Base-by-base conservation (phyloP, 2,113 vertebrate species). In the Callaeas wilsoni region DNA sequence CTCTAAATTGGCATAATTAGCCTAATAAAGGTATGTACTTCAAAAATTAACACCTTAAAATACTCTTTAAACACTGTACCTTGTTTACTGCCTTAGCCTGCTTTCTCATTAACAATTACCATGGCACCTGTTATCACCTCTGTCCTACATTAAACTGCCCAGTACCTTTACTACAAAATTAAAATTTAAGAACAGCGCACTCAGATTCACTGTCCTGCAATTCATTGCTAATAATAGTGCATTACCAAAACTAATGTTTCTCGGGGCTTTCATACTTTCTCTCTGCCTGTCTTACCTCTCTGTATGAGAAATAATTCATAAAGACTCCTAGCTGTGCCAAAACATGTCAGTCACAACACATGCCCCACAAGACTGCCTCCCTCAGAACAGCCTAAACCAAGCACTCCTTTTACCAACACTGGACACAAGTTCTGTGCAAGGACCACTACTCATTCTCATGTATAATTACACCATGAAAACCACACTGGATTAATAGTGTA, bases 131-230 rank as follows among this genome's bases (percentile, higher is more conserved):
- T 42, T 41, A 69, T 19, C 13, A 67, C 20, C 41, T 87, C 70
- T 85, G 70, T 73, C 56, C 62, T 49, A 44, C 49, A 60, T 30
- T 30, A 68, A 83, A 56, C 1, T 49, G 20, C 25, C 10, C n/a
- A 53, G 25, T 7, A 26, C 8, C 35, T 77, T 67, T 64, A 13
- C 44, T 39, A 27, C 19, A 57, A 63, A 70, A 56, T 16, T 30
- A 15, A 60, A 47, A 20, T 22, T 13, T 9, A 41, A 44, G 20
- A 49, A 1, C 63, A 41, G 12, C 0, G 0, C 53, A 13, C 9
- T 42, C 35, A 41, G 35, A 73, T 57, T 52, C 39, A 49, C 33
- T 35, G 32, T 68, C 46, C 63, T 62, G 69, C 29, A 77, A 30
- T 17, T 69, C 59, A 19, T 1, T 57, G 27, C 53, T 79, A 59